Conservation (phyloP, 37 sponge, comb jelly and placozoan genomes). For the Halisarca cf. caerulea region DNA sequence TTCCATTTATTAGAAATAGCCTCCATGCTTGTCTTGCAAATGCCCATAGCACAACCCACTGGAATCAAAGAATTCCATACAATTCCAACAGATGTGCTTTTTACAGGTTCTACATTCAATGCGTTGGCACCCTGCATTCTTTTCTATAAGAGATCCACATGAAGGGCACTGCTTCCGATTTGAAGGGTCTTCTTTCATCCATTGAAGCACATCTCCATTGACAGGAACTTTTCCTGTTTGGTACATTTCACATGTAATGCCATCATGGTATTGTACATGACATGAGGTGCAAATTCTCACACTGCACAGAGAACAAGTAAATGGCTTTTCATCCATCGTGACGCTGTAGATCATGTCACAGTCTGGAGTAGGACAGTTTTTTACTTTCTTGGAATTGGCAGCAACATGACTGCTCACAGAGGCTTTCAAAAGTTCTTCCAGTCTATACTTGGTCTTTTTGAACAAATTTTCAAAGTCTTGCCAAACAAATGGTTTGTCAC, state of each 20-base stretch:
- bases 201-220: conserved; percentile 29
- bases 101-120: conserved; percentile 46
- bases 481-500: conserved; percentile 58
- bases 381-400: conserved; percentile 20
- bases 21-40: conserved; percentile 26
- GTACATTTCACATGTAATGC: conserved; percentile 51
- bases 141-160: conserved; percentile 68
- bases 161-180: conserved; percentile 60
- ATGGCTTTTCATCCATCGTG: conserved; percentile 35
- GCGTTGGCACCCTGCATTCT: conserved; percentile 52
- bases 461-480: conserved; percentile 67
- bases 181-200: conserved; percentile 42
- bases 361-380: conserved; percentile 65
- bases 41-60: conserved; percentile 60
- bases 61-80: conserved; percentile 43
- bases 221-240: background rate
- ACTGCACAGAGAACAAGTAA: conserved; percentile 55
- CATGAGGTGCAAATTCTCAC: conserved; percentile 52
- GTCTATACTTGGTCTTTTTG: conserved; percentile 10
- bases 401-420: conserved; percentile 28
- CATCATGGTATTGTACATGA: conserved; percentile 58
- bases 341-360: conserved; percentile 59
- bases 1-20: conserved; percentile 14
- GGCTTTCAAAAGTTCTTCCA: conserved; percentile 9
- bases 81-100: conserved; percentile 67